Base-by-base conservation (phyloP, 2,888 invertebrate genomes). In the Ptilodon capucinus region DNA sequence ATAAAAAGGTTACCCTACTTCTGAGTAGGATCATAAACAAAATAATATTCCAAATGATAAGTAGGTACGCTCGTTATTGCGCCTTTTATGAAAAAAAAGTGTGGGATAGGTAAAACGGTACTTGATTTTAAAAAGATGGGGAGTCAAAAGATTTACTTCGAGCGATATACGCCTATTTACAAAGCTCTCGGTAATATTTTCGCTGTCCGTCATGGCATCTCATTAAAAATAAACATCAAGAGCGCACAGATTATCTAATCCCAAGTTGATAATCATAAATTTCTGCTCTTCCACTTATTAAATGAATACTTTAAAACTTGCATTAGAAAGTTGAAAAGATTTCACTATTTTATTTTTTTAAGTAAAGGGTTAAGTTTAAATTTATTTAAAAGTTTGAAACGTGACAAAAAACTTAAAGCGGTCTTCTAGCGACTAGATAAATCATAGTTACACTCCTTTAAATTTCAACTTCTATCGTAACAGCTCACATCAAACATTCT, bases 401-500 rank as follows among this genome's bases (percentile, higher is more conserved):
- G 60, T 54, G 51, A 49, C 47, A 42, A 44, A 52, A 52, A 52
- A 51, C 19, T 40, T 6, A 41, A 44, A 2, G 18, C 16, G 9
- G 23, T 11, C 30, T 49, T 36, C 42, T 36, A 42, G 16, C 17
- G 14, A 25, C 46, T 40, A 48, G 16, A 42, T 44, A 49, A 46
- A 49, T 44, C 36, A 14, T 44, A 42, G 17, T 11, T 40, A 30
- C 11, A 44, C 17, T 44, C 34, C 14, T 40, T 51, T 18, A 40
- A 44, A 46, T 46, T 42, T 34, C 2, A 34, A 39, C 32, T 43
- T 44, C 16, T 42, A 23, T 40, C 9, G 18, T 40, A 48, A 32
- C 25, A 23, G 17, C 25, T 40, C 32, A 47, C 48, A 58, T 60
- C 50, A 63, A 68, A 62, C 42, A 61, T 60, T 57, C 46, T 54